These are phyloP conservation scores for Anagrus nilaparvatae DNA, from an alignment of 1,140 invertebrate genomes.

Conservation along the genomic window DNA sequence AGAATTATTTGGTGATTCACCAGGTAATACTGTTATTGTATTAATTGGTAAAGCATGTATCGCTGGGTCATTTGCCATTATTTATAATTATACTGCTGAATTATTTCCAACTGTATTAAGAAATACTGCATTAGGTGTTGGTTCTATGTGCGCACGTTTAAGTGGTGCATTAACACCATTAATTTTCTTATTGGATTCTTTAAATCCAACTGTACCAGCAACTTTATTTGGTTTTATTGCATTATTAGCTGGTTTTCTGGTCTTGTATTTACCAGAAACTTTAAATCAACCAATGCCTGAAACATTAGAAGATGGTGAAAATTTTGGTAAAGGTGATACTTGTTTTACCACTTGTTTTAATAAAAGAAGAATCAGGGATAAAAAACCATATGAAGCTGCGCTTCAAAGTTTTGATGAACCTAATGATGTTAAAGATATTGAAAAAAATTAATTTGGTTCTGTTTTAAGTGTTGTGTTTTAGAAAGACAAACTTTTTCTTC, in stretches of 20 bases:
- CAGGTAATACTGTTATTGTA: conserved; percentile 44
- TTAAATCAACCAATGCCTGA: conserved; percentile 71
- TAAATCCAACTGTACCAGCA: conserved; percentile 64
- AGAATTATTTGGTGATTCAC: conserved; percentile 36
- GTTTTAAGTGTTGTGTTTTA: neutral
- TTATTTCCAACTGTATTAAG: conserved; percentile 80
- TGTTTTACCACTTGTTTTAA: conserved; percentile 56
- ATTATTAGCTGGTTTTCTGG: conserved; percentile 58
- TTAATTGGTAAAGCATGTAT: conserved; percentile 76
- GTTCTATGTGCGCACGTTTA: conserved; percentile 76
- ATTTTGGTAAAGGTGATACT: conserved; percentile 67
- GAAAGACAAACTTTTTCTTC: neutral
- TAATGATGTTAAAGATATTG: conserved; percentile 4
- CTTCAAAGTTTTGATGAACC: conserved; percentile 17
- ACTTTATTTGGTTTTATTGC: conserved; percentile 64
- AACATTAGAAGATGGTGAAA: conserved; percentile 66
- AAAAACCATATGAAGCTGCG: conserved; percentile 16
- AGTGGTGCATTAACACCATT: conserved; percentile 75
- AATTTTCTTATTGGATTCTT: conserved; percentile 64
- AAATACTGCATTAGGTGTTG: conserved; percentile 76
- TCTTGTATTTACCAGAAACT: conserved; percentile 69
- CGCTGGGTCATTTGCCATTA: conserved; percentile 74
- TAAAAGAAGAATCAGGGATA: conserved; percentile 5
- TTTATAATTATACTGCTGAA: conserved; percentile 87
- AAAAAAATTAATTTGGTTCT: neutral